Percentiles rank a stretch among this genome's conserved stretches.
These are phyloP conservation scores for Pungitius pungitius DNA, from an alignment of 2,113 vertebrate species.

Conservation along the genomic window DNA sequence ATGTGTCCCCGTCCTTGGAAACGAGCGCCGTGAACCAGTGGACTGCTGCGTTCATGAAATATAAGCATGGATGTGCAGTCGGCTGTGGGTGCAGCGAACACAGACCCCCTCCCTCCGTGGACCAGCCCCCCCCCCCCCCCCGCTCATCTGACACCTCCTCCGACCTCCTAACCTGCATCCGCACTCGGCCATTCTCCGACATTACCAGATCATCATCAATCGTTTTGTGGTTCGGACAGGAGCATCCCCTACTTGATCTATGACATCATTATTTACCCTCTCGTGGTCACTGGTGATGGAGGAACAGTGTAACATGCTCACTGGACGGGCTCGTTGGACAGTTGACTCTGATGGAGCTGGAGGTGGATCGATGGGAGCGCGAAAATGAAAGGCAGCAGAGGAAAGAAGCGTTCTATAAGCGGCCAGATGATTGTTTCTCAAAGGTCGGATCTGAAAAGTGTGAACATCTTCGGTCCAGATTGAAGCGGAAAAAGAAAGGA, in stretches of 20 bases:
- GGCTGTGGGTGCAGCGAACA: neutral
- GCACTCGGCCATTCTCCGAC: neutral
- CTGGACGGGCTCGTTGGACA: too few species aligned
- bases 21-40: neutral
- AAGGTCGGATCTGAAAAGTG: neutral
- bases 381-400: neutral
- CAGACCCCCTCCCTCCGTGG: neutral
- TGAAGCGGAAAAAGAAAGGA: neutral
- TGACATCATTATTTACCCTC: neutral
- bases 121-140: too few species aligned
- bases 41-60: neutral
- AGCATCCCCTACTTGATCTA: neutral
- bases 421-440: neutral
- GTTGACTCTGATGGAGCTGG: neutral
- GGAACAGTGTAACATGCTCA: neutral
- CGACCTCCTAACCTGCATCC: neutral
- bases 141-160: neutral
- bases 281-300: neutral
- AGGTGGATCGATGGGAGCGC: neutral
- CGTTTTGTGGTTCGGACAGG: neutral
- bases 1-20: neutral
- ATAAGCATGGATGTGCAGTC: neutral
- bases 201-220: neutral
- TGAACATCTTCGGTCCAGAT: neutral
- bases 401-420: neutral